Evolutionary conservation across 2,888 invertebrate genomes (phyloP).

Genomic region (Patella depressa): DNA sequence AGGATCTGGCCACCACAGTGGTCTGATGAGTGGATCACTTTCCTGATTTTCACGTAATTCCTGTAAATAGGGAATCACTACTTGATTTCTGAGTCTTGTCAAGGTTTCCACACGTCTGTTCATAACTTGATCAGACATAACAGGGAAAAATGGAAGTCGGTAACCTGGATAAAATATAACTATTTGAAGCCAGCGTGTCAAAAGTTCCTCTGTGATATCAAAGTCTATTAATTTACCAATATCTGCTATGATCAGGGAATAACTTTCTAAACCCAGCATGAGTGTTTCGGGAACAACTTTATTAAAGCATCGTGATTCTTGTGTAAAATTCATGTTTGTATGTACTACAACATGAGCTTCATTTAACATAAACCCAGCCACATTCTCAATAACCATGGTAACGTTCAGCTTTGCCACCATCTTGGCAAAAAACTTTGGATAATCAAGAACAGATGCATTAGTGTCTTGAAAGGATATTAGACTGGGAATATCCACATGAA

Average conservation of each 20-base stretch:
- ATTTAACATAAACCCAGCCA: conserved; percentile 38
- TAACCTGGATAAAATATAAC: conserved; percentile 41
- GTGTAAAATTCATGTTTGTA: conserved; percentile 25
- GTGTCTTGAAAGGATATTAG: conserved; percentile 35
- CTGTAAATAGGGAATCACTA: conserved; percentile 34
- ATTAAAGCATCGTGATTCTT: conserved; percentile 34
- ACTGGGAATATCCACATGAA: conserved; percentile 39
- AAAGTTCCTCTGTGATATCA: conserved; percentile 30
- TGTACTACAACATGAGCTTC: conserved; percentile 34
- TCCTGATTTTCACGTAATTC: conserved; percentile 26
- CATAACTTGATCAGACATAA: conserved; percentile 24
- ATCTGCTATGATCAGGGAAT: conserved; percentile 36
- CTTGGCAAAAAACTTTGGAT: conserved; percentile 37
- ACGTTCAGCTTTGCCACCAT: conserved; percentile 32
- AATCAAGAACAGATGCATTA: conserved; percentile 40
- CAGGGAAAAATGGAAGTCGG: conserved; percentile 34
- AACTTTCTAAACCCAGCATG: conserved; percentile 36
- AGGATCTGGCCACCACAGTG: conserved; percentile 40
- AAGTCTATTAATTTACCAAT: conserved; percentile 23
- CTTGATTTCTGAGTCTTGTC: conserved; percentile 19
- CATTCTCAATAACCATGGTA: conserved; percentile 37
- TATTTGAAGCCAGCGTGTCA: conserved; percentile 42
- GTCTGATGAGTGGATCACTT: conserved; percentile 37
- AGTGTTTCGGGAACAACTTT: conserved; percentile 36
- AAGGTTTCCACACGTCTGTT: conserved; percentile 21